Base-by-base conservation (phyloP, 2,113 vertebrate genomes). In the Symphodus melops region DNA sequence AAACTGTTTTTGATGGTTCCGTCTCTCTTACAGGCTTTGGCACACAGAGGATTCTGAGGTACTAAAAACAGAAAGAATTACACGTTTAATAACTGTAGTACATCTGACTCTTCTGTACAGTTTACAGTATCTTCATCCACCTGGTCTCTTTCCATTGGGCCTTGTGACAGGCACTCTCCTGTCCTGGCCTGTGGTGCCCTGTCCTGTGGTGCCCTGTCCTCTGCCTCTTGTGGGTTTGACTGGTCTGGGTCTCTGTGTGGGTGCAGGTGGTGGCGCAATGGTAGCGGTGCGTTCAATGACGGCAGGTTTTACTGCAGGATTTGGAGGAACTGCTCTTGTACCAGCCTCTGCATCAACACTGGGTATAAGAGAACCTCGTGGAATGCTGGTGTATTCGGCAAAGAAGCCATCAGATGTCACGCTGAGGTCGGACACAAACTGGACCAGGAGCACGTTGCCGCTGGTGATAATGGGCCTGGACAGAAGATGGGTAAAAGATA, bases 361-460 rank as follows among this genome's bases (percentile, higher is more conserved):
- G n/a, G 84, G 33, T 5, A 56, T 0, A 10, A 72, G 54, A 66
- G 89, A 54, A 11, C 90, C 90, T 5, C 3, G 83, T 1, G 87
- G 83, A 11, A 93, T 3, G 72, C 85, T 93, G 61, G 63, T 90
- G 61, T 97, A 97, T 20, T 83, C 77, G n/a, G 95, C 96, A 0
- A 96, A 85, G 87, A 98, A 98, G 39, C 97, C 97, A 2, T 97
- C 97, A 0, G 93, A 95, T 0, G 96, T 95, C 81, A 97, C 95
- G 1, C 96, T 98, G 67, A 95, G 94, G 83, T 98, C 97, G 0
- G 97, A 98, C 58, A 97, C 96, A 37, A 98, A 98, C 88, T 98
- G 96, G 19, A 98, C 95, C 69, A 97, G 90, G 8, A 98, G 90
- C 49, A 95, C 94, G 0, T 96, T 96, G 3, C 94, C 87, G 10